Evolutionary conservation across 2,888 invertebrate genomes (phyloP), one percentile per base, ranked within the genome.

Genomic region (Dryomyza anilis): DNA sequence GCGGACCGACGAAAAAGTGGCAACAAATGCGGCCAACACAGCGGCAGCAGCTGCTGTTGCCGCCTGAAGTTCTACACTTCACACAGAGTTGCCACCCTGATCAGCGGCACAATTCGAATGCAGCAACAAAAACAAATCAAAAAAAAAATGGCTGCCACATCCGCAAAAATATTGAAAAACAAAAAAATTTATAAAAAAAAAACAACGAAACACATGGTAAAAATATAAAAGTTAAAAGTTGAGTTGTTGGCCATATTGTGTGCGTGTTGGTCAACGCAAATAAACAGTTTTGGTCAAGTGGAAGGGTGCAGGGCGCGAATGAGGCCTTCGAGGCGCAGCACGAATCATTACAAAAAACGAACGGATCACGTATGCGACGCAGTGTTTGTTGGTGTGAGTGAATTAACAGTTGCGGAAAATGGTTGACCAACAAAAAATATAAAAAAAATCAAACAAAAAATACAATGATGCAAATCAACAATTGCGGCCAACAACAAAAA

Each of bases 391-490:
- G 66, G 69, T 67, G 66, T 73, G 72, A 70, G 70, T 69, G 72
- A 73, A 73, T 73, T 73, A 73, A 72, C 71, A 71, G 70, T 72
- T 72, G 72, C 69, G 73, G 73, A 68, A 71, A 70, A 72, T 71
- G 71, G 71, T 72, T 70, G 68, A 73, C 73, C 72, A 67, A 71
- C 71, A 73, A 73, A 70, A 67, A 68, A 63, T 46, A 39, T n/a
- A n/a, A 21, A 33, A 63, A 53, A 30, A 45, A 53, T 23, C 43
- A 45, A 25, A 64, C 62, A 62, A 23, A 16, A 46, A 21, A 19
- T 19, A 50, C 43, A 57, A 27, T 30, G 14, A 39, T 45, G 30
- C 55, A 60, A 63, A 65, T 62, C 48, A 61, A 56, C 69, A 60
- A 52, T 60, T 52, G 62, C 45, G 14, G n/a, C n/a, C n/a, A n/a